Evolutionary conservation across 92 coral and sea anemone species (phyloP).

Genomic region (Anthopleura xanthogrammica): DNA sequence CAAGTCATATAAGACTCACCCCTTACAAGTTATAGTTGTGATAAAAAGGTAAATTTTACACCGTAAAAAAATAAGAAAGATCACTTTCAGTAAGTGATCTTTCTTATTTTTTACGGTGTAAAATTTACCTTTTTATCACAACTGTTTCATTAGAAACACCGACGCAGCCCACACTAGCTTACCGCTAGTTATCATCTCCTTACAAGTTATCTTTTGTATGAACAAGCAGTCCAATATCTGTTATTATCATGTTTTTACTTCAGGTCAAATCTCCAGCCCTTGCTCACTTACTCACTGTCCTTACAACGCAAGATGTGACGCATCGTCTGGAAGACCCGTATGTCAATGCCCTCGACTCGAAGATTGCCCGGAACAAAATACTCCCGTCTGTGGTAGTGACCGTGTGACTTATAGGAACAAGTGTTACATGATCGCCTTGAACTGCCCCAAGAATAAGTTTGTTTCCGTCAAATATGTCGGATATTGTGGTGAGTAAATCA

Average conservation of each 20-base stretch:
- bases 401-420: conserved; percentile 71
- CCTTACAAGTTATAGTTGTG: too few species aligned
- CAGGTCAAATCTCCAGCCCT: conserved; percentile 78
- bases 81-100: too few species aligned
- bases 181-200: too few species aligned
- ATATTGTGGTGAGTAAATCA: conserved; percentile 69
- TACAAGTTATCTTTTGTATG: too few species aligned
- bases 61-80: too few species aligned
- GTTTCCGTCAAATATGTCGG: conserved; percentile 70
- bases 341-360: conserved; percentile 69
- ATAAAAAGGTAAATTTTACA: too few species aligned
- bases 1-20: too few species aligned
- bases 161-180: too few species aligned
- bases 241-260: background rate
- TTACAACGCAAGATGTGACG: conserved; percentile 76
- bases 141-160: too few species aligned
- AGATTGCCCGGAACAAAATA: conserved; percentile 61
- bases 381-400: conserved; percentile 90
- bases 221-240: too few species aligned
- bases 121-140: too few species aligned
- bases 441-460: conserved; percentile 65
- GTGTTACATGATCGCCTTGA: conserved; percentile 76
- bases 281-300: conserved; percentile 79
- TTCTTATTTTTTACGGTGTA: too few species aligned
- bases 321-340: conserved; percentile 61